A percentile compares a stretch with the other conserved stretches of the same genome.
phyloP scores from a whole-genome alignment of 2,113 vertebrate genomes.

The Platycercus adscitus region DNA sequence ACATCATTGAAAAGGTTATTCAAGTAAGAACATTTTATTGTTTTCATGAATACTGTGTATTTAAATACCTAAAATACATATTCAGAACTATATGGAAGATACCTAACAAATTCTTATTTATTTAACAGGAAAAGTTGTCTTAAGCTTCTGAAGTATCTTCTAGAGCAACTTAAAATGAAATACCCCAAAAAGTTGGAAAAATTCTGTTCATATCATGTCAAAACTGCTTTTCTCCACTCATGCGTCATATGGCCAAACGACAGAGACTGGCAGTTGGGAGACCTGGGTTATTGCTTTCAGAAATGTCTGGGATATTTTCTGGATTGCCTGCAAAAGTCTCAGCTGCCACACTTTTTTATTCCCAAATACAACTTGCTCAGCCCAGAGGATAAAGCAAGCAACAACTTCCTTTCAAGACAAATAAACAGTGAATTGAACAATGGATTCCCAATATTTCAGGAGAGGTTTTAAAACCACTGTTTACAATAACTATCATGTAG shows the following conservation, averaged over 20 bases:
- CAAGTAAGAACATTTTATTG: neutral
- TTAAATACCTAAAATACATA: neutral
- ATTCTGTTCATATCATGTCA: conserved; percentile 85
- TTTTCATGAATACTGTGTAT: neutral
- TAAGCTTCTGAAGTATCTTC: conserved; percentile 87
- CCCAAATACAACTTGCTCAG: conserved; percentile 81
- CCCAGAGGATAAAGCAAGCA: neutral
- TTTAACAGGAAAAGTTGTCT: conserved; percentile 84
- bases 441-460: conserved; percentile 76
- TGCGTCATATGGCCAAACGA: conserved; percentile 73
- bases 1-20: neutral
- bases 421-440: conserved; percentile 63
- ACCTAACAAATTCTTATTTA: neutral
- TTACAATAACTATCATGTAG: neutral
- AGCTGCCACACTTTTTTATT: conserved; percentile 85
- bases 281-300: conserved; percentile 77
- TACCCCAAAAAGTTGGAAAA: conserved; percentile 67
- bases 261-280: conserved; percentile 60
- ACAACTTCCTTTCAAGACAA: conserved; percentile 42
- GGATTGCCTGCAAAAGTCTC: conserved; percentile 30
- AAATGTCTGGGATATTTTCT: conserved; percentile 74
- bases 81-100: neutral
- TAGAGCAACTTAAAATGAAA: conserved; percentile 77
- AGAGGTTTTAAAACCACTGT: neutral
- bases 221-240: conserved; percentile 82